Conservation (phyloP, 2,797 vertebrate species). For the Cirrhinus molitorella region DNA sequence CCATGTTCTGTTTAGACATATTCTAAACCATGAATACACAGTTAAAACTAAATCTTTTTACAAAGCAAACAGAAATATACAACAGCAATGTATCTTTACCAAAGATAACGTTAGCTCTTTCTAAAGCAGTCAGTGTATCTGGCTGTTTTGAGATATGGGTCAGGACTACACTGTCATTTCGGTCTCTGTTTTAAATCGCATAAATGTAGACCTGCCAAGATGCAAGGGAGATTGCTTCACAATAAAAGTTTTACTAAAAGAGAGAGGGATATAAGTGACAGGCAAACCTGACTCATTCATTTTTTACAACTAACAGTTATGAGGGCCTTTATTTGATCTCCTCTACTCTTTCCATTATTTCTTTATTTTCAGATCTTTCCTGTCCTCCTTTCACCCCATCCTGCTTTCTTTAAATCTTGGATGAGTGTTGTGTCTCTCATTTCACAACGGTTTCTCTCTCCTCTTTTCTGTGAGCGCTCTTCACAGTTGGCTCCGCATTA, state of each 20-base stretch:
- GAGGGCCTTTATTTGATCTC: background rate
- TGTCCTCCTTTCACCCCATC: constrained; percentile 25
- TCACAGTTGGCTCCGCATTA: background rate
- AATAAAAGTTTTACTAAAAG: background rate
- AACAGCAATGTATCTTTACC: background rate
- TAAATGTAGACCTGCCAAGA: constrained; percentile 18
- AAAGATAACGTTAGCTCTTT: background rate
- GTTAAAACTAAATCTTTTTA: background rate
- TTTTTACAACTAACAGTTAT: background rate
- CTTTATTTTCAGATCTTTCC: constrained; percentile 41
- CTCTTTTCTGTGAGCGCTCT: background rate
- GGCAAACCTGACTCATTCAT: background rate
- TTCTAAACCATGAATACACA: background rate
- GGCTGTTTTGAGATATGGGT: background rate
- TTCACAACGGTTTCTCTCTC: constrained; percentile 11
- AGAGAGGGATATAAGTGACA: background rate
- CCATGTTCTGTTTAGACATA: constrained; percentile 37
- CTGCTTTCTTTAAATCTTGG: constrained; percentile 15
- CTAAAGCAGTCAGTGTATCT: background rate
- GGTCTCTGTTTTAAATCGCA: constrained; percentile 17
- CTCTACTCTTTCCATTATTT: constrained; percentile 16
- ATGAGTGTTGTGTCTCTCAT: constrained; percentile 24
- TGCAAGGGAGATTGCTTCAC: background rate
- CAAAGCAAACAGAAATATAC: background rate
- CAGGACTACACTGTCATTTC: background rate